A percentile compares a stretch with the other conserved stretches of the same genome.
Conservation (phyloP, 2,797 vertebrate genomes). For the Aldrovandia affinis region DNA sequence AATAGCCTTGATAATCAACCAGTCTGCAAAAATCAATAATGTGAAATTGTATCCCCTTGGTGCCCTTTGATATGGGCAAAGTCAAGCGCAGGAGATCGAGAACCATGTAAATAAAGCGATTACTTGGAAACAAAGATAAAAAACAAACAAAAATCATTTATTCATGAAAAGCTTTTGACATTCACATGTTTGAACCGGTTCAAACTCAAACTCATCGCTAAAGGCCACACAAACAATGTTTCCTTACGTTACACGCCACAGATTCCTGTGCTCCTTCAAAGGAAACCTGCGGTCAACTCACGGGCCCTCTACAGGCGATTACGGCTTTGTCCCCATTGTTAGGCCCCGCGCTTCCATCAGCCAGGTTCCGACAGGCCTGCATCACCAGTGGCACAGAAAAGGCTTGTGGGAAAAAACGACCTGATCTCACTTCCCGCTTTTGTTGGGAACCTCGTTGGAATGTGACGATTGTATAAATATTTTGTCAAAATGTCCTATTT, state of each 20-base stretch:
- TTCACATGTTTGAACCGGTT: conserved; percentile 27
- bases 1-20: no score
- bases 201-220: conserved; percentile 28
- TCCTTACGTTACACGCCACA: conserved; percentile 26
- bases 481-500: conserved; percentile 61
- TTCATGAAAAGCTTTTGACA: not conserved
- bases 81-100: not conserved
- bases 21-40: no score
- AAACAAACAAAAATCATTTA: not conserved
- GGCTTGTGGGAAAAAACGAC: conserved; percentile 43
- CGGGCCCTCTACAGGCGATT: conserved; percentile 43
- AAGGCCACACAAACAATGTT: not conserved
- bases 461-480: conserved; percentile 66
- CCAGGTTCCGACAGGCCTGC: conserved; percentile 37
- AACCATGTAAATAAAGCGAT: not conserved
- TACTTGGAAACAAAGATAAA: not conserved
- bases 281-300: conserved; percentile 65
- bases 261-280: conserved; percentile 53
- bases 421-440: conserved; percentile 74
- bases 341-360: conserved; percentile 54
- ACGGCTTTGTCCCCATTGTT: conserved; percentile 62
- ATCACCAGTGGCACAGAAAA: conserved; percentile 49
- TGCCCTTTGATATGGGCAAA: no score
- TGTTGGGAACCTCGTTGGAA: conserved; percentile 68
- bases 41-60: not conserved